phyloP scores from a whole-genome alignment of 2,888 invertebrate species.

The Callinectes sapidus region DNA sequence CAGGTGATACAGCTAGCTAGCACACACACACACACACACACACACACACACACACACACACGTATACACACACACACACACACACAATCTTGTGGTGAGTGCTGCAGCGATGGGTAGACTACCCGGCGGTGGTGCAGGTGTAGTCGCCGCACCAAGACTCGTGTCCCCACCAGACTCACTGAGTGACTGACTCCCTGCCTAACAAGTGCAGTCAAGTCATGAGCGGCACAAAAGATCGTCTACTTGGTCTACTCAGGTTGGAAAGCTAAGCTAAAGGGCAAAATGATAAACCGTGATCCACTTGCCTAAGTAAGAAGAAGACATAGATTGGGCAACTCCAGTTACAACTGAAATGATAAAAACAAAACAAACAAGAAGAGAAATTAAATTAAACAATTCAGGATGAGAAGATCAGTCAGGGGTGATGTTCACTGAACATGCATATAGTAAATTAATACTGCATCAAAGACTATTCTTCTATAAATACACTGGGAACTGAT shows the following conservation, averaged over 20 bases:
- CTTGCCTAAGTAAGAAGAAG: slow-evolving; percentile 71
- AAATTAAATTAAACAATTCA: slow-evolving; percentile 65
- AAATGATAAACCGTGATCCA: slow-evolving; percentile 68
- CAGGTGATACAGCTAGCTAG: too few relatives aligned
- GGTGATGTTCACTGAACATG: background rate
- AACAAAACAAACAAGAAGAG: slow-evolving; percentile 71
- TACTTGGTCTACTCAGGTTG: slow-evolving; percentile 38
- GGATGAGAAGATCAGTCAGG: slow-evolving; percentile 39
- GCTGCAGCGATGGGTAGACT: too few relatives aligned
- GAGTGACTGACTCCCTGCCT: too few relatives aligned
- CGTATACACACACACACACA: too few relatives aligned
- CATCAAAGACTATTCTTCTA: background rate
- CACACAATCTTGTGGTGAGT: too few relatives aligned
- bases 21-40: too few relatives aligned
- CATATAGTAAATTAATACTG: background rate
- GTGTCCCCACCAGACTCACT: too few relatives aligned
- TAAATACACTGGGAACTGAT: background rate
- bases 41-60: too few relatives aligned
- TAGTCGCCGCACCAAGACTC: too few relatives aligned
- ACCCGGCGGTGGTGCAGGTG: too few relatives aligned
- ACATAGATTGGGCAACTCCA: slow-evolving; percentile 67
- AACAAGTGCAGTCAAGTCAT: background rate
- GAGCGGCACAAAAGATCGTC: slow-evolving; percentile 36
- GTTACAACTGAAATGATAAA: slow-evolving; percentile 71
- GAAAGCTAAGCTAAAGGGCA: slow-evolving; percentile 50